A percentile compares a stretch with the other conserved stretches of the same genome.
Evolutionary conservation across 2,797 vertebrate genomes (phyloP).

Genomic region (Catostomus latipinnis): DNA sequence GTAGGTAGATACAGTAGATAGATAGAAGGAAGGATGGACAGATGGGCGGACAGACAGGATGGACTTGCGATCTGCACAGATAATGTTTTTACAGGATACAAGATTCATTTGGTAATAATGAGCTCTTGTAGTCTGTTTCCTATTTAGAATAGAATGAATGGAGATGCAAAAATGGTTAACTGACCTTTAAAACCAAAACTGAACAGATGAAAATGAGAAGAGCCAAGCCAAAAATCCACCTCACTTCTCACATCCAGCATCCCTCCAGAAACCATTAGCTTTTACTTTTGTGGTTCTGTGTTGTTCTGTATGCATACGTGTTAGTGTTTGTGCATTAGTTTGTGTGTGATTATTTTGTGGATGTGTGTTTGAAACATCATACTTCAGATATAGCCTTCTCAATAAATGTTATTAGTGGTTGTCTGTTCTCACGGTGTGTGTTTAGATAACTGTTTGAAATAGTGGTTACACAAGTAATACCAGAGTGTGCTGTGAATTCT

Average conservation of each 20-base stretch:
- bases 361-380: not conserved
- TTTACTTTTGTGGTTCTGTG: too few species aligned
- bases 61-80: not conserved
- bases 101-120: slow-evolving; percentile 26
- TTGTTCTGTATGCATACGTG: too few species aligned
- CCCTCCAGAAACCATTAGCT: too few species aligned
- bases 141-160: not conserved
- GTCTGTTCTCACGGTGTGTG: not conserved
- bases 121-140: slow-evolving; percentile 19
- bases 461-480: slow-evolving; percentile 4
- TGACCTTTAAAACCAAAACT: too few species aligned
- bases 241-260: too few species aligned
- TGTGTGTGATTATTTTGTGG: not conserved
- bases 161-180: not conserved
- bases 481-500: not conserved
- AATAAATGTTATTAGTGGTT: not conserved
- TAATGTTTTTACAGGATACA: slow-evolving; percentile 7
- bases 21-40: too few species aligned
- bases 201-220: too few species aligned
- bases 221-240: too few species aligned
- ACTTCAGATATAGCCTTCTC: not conserved
- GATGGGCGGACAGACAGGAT: not conserved
- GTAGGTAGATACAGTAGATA: too few species aligned
- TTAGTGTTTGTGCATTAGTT: not conserved
- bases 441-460: not conserved